Evolutionary conservation across 2,113 vertebrate genomes (phyloP).

Genomic region (Oreochromis aureus): DNA sequence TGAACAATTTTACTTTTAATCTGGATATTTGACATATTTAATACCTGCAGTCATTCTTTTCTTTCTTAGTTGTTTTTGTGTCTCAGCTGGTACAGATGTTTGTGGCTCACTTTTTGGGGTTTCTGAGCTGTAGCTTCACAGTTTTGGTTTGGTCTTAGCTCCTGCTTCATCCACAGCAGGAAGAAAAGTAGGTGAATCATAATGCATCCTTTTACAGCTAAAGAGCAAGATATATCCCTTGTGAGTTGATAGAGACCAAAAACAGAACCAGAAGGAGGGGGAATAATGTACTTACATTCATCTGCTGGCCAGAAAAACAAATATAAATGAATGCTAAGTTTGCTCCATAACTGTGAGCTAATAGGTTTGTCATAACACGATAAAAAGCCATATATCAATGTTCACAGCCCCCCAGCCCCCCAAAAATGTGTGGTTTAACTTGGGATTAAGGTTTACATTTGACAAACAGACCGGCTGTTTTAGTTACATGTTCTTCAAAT

Average conservation of each 20-base stretch:
- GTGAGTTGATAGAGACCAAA: background rate
- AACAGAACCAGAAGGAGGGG: background rate
- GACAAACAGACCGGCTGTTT: background rate
- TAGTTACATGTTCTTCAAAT: background rate
- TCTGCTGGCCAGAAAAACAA: background rate
- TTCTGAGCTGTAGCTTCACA: background rate
- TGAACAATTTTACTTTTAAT: background rate
- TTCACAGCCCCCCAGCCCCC: background rate
- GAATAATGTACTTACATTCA: background rate
- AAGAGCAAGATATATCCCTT: background rate
- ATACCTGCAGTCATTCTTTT: background rate
- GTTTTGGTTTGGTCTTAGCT: background rate
- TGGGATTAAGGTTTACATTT: background rate
- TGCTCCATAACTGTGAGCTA: background rate
- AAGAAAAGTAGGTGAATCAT: background rate
- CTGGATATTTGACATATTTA: background rate
- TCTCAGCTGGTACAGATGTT: background rate
- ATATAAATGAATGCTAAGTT: background rate
- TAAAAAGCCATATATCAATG: background rate
- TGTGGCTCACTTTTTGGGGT: background rate
- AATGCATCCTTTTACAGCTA: background rate
- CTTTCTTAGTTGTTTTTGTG: background rate
- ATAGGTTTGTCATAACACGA: background rate
- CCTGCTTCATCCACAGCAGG: background rate
- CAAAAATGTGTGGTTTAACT: background rate